These are phyloP conservation scores for Clarias gariepinus DNA, from an alignment of 2,113 vertebrate species.

Conservation along the genomic window DNA sequence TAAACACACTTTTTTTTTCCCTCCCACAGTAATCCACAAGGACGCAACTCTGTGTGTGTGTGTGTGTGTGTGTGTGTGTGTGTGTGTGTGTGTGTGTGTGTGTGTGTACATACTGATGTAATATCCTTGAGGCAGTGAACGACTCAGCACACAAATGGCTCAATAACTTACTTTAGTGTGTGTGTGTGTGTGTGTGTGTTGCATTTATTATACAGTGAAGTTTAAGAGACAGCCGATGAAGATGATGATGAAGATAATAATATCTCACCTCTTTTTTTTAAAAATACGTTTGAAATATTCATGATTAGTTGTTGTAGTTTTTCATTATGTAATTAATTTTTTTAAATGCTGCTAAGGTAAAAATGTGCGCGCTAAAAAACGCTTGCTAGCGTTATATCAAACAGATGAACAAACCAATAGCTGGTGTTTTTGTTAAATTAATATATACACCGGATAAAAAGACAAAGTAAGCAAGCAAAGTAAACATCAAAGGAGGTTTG, in stretches of 20 bases:
- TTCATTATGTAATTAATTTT: not conserved
- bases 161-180: not conserved
- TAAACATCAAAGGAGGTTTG: no score
- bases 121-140: constrained; percentile 18
- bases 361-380: not conserved
- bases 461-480: no score
- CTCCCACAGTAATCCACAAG: constrained; percentile 32
- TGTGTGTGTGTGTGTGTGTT: constrained; percentile 1
- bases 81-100: not conserved
- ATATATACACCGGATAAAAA: no score
- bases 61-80: constrained; percentile 17
- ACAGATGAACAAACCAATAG: not conserved
- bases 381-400: not conserved
- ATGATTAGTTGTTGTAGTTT: not conserved
- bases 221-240: no score
- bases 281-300: not conserved
- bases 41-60: not conserved
- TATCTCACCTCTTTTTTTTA: not conserved
- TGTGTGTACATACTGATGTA: not conserved
- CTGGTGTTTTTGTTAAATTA: no score
- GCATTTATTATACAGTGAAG: not conserved
- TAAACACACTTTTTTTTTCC: constrained; percentile 29
- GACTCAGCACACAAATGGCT: not conserved
- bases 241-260: not conserved
- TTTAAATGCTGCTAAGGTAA: not conserved